Base-by-base conservation (phyloP, 2,113 vertebrate species). In the Colius striatus region DNA sequence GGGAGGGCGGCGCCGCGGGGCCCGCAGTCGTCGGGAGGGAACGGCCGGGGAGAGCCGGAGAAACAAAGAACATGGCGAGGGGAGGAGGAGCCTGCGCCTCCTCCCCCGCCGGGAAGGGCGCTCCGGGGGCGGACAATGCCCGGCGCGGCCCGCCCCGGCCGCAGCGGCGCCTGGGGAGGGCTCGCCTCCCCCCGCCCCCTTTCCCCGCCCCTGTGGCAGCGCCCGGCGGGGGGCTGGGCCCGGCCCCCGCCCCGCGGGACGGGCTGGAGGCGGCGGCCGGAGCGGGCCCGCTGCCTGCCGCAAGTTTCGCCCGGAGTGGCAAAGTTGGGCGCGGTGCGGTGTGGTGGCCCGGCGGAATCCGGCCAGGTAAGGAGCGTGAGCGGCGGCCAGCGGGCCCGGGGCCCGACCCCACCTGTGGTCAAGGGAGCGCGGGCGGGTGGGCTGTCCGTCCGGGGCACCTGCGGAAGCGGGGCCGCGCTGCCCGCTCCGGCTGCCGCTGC, bases 51-150 rank as follows among this genome's bases (percentile, higher is more conserved):
- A 54, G 55, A 81, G 71, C 87, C 76, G 26, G 66, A 68, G 78
- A 78, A 76, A 97, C 97, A 97, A 97, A 97, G 97, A 96, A 92
- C 92, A 92, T 92, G 92, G 94, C 90, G 96, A 96, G 95, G 80
- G 87, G 54, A 92, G 95, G 90, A 87, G 96, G 94, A 87, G 89
- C 83, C 65, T 65, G 62, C 81, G 63, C 58, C 60, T 30, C 74
- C 63, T 41, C 26, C 29, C 25, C 48, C 36, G 34, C 80, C 20
- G 66, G 62, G 78, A 70, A 75, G 61, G 79, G 50, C 83, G 50
- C 68, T 74, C 43, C 50, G 76, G 80, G 66, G 73, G 67, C 61
- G 84, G 86, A 83, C 87, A 94, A 91, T 83, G 81, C 90, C 57
- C 29, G 23, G 70, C 66, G 25, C 51, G 62, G 54, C 63, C 84